phyloP scores from a whole-genome alignment of 2,113 vertebrate genomes.

The Hyperoodon ampullatus region DNA sequence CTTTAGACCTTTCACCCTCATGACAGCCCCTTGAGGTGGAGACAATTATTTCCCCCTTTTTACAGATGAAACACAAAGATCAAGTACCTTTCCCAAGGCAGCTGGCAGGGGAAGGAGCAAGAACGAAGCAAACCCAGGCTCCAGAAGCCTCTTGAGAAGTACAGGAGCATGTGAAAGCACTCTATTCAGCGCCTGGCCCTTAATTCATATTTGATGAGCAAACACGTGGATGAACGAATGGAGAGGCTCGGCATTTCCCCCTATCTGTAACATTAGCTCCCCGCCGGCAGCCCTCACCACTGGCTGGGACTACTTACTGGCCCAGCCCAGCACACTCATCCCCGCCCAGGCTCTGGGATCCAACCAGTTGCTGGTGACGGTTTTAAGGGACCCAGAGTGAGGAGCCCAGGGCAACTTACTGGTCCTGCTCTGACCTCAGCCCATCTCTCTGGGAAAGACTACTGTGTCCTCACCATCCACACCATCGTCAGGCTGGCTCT shows the following conservation, averaged over 20 bases:
- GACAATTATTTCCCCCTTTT: background rate
- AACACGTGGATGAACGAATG: background rate
- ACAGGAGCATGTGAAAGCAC: background rate
- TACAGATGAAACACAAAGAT: background rate
- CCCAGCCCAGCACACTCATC: background rate
- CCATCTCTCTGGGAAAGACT: background rate
- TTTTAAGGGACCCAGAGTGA: background rate
- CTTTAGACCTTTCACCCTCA: background rate
- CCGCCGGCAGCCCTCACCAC: background rate
- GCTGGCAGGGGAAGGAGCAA: background rate
- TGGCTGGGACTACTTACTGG: background rate
- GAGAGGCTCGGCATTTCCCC: background rate
- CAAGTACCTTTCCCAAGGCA: background rate
- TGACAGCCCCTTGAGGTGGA: background rate
- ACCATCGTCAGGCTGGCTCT: background rate
- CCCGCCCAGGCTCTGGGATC: background rate
- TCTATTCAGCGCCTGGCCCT: background rate
- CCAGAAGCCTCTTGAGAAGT: background rate
- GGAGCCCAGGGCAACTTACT: background rate
- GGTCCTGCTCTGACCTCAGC: background rate
- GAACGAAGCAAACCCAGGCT: background rate
- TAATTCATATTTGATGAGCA: conserved; percentile 1
- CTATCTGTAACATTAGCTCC: background rate
- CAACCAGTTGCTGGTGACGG: background rate
- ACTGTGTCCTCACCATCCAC: too few relatives aligned